Evolutionary conservation across 1,140 invertebrate species (phyloP), one percentile per base, ranked within the genome.

Genomic region (Gryon sp.): DNA sequence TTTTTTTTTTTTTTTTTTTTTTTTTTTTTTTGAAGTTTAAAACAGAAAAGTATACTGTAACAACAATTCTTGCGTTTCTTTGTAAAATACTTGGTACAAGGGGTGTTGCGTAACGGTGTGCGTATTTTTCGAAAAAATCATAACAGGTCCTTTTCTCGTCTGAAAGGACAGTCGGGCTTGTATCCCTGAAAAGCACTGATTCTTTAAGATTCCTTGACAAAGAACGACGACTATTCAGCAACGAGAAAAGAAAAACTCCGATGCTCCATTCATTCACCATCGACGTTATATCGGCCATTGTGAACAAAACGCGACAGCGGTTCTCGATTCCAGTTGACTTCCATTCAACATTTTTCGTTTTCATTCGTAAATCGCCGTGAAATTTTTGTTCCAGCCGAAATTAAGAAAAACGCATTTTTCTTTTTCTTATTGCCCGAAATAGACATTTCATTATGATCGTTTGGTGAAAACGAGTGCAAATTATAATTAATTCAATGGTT

Each of bases 131-230:
- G 24, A 57, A 77, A 76, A 80, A 82, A 82, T 81, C 72, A 79
- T 41, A 82, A 69, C 83, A 85, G 83, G 81, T 85, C 66, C 75
- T 79, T 68, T 60, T 53, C 34, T 53, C 22, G 26, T 19, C 40
- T 79, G 79, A 83, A 85, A 83, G 79, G 40, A 73, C 46, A 78
- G 74, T 55, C 74, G 18, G 59, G 46, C 65, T 76, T 53, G 55
- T 66, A 68, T 80, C 48, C 65, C 63, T 82, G 74, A 80, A 84
- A 84, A 82, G 79, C 80, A 75, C 63, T 83, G 83, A 84, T 86
- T 86, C 83, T 86, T 85, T 80, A 78, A 81, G 82, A 81, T 81
- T 83, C 73, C 57, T 68, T 70, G 59, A 85, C 82, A 84, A 84
- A 82, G 59, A 69, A 73, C 68, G 40, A 59, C 55, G 50, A 53